A percentile compares a stretch with the other conserved stretches of the same genome.
phyloP scores from a whole-genome alignment of 1,140 invertebrate species.

The Chrysopa pallens region DNA sequence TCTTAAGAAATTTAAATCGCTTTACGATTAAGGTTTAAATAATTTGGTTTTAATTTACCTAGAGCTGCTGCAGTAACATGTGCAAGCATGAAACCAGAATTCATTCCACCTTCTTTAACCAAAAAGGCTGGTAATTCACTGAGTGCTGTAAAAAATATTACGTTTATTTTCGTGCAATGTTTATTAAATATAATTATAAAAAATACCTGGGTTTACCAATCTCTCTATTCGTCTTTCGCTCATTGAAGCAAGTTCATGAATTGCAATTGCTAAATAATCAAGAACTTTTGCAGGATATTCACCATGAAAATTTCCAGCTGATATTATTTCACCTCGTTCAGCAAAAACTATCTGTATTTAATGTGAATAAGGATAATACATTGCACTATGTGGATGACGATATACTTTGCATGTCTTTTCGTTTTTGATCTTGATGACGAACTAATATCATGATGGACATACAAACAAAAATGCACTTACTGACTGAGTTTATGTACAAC shows the following conservation, averaged over 20 bases:
- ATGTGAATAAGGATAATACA: not conserved
- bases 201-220: slow-evolving; percentile 46
- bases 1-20: too few species aligned
- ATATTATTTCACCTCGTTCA: slow-evolving; percentile 49
- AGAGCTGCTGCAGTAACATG: slow-evolving; percentile 54
- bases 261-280: slow-evolving; percentile 54
- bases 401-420: too few species aligned
- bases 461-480: too few species aligned
- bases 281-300: slow-evolving; percentile 60
- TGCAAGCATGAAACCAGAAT: slow-evolving; percentile 62
- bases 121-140: slow-evolving; percentile 53
- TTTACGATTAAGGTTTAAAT: too few species aligned
- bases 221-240: slow-evolving; percentile 51
- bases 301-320: slow-evolving; percentile 52
- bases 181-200: slow-evolving; percentile 1
- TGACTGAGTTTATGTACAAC: too few species aligned
- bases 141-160: slow-evolving; percentile 24
- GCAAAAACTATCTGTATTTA: slow-evolving; percentile 41
- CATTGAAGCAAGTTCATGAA: slow-evolving; percentile 55
- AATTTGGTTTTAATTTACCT: slow-evolving; percentile 22
- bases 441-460: too few species aligned
- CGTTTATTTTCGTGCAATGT: slow-evolving; percentile 1
- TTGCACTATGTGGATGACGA: too few species aligned
- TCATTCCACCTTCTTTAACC: slow-evolving; percentile 49
- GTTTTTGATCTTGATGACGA: too few species aligned